A percentile compares a stretch with the other conserved stretches of the same genome.
Evolutionary conservation across 2,797 vertebrate species (phyloP).

Genomic region (Telmatherina bonti): DNA sequence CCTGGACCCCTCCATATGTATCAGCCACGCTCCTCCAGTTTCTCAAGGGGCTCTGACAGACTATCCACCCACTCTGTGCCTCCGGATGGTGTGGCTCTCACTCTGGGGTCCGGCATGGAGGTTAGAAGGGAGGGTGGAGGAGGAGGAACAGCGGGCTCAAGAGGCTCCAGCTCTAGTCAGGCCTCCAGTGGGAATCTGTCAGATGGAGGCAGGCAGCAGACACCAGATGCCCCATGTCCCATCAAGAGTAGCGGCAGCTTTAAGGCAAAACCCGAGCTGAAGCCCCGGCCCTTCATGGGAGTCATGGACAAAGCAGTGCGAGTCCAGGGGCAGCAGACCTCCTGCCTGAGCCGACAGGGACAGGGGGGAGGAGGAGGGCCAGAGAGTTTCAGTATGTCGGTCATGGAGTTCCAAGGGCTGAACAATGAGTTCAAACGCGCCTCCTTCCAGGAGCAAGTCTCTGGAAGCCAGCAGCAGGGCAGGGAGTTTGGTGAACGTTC

Average conservation of each 20-base stretch:
- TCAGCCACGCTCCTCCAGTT: conserved; percentile 78
- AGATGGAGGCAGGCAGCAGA: conserved; percentile 78
- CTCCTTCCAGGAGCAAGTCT: conserved; percentile 80
- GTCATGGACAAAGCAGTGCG: conserved; percentile 95
- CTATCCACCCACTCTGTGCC: conserved; percentile 74
- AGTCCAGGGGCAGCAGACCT: conserved; percentile 86
- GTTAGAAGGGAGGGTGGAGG: conserved; percentile 75
- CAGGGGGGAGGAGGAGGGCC: conserved; percentile 70
- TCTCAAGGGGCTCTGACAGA: conserved; percentile 83
- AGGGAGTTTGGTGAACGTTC: conserved; percentile 81
- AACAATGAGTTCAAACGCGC: conserved; percentile 83
- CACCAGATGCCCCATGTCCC: conserved; percentile 51
- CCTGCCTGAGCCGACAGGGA: conserved; percentile 80
- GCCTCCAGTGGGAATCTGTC: conserved; percentile 88
- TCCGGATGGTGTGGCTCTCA: conserved; percentile 66
- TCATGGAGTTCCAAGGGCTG: conserved; percentile 79
- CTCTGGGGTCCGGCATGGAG: conserved; percentile 69
- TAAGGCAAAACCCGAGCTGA: conserved; percentile 84
- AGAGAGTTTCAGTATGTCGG: conserved; percentile 71
- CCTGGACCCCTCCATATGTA: conserved; percentile 71
- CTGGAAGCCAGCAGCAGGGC: conserved; percentile 74
- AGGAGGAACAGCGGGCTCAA: conserved; percentile 76
- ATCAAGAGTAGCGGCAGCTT: conserved; percentile 76
- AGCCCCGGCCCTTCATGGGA: conserved; percentile 96
- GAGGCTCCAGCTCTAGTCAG: conserved; percentile 89